phyloP scores from a whole-genome alignment of 2,888 invertebrate species.

The Phrixothrix hirtus region DNA sequence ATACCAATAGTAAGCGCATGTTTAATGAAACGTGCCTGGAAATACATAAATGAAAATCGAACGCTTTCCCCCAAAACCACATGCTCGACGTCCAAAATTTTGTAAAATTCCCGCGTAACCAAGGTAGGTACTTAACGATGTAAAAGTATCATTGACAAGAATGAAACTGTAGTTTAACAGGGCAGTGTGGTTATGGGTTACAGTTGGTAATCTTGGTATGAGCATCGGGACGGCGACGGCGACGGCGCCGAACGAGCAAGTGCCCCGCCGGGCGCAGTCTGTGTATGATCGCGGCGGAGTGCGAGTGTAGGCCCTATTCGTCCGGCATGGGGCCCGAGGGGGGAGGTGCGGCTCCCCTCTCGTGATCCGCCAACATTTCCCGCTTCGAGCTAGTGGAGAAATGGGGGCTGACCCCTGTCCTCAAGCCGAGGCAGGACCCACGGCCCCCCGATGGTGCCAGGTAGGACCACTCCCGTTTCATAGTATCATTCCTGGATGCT shows the following conservation, averaged over 20 bases:
- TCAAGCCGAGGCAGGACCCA: constrained; percentile 93
- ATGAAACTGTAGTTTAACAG: constrained; percentile 7
- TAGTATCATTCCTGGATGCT: constrained; percentile 25
- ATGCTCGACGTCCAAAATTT: too few species aligned
- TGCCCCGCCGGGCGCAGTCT: constrained; percentile 53
- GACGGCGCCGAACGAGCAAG: constrained; percentile 49
- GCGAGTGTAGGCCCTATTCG: constrained; percentile 57
- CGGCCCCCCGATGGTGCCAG: constrained; percentile 79
- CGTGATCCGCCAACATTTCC: constrained; percentile 88
- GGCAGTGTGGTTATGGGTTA: constrained; percentile 24
- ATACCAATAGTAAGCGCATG: too few species aligned
- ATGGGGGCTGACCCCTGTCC: constrained; percentile 98
- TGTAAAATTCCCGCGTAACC: too few species aligned
- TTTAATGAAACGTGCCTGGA: too few species aligned
- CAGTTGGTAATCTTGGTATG: constrained; percentile 52
- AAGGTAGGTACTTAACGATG: too few species aligned
- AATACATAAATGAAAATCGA: too few species aligned
- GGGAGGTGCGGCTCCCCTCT: constrained; percentile 65
- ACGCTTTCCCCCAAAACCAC: too few species aligned
- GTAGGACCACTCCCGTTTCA: constrained; percentile 57
- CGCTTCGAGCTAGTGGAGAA: constrained; percentile 96
- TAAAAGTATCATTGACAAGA: too few species aligned
- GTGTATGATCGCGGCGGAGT: constrained; percentile 55
- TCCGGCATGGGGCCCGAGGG: constrained; percentile 66
- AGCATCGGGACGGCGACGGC: constrained; percentile 45